Evolutionary conservation across 2,113 vertebrate genomes (phyloP).

Genomic region (Alexandromys fortis): DNA sequence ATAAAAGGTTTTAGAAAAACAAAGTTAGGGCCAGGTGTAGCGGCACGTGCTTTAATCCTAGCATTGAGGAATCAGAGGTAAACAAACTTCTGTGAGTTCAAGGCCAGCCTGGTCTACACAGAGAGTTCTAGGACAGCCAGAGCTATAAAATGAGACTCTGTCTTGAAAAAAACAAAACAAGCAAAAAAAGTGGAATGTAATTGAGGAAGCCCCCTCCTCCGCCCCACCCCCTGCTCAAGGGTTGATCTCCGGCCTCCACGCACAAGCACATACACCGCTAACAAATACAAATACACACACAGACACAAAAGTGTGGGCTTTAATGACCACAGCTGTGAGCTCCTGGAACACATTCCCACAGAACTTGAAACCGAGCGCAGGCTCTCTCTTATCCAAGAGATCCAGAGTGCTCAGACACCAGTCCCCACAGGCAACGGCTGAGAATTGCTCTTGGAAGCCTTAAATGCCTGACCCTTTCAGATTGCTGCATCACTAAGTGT

Average conservation of each 20-base stretch:
- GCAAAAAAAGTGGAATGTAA: background rate
- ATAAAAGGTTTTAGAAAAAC: background rate
- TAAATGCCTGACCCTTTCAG: background rate
- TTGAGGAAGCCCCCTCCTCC: background rate
- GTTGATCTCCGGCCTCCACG: background rate
- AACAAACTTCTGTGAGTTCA: background rate
- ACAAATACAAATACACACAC: background rate
- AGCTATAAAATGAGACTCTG: background rate
- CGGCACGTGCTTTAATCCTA: background rate
- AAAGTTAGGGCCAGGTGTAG: background rate
- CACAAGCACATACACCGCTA: background rate
- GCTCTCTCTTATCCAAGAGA: background rate
- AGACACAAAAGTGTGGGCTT: background rate
- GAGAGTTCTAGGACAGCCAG: background rate
- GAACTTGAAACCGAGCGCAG: background rate
- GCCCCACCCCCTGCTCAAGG: no score
- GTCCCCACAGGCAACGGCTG: background rate
- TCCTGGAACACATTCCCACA: background rate
- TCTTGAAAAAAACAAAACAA: background rate
- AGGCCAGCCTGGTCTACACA: background rate
- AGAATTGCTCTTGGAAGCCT: background rate
- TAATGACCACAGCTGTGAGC: background rate
- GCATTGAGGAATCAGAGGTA: background rate
- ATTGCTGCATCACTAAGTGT: background rate
- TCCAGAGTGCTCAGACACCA: background rate